Conservation (phyloP, 2,797 vertebrate genomes). For the Falco concolor region DNA sequence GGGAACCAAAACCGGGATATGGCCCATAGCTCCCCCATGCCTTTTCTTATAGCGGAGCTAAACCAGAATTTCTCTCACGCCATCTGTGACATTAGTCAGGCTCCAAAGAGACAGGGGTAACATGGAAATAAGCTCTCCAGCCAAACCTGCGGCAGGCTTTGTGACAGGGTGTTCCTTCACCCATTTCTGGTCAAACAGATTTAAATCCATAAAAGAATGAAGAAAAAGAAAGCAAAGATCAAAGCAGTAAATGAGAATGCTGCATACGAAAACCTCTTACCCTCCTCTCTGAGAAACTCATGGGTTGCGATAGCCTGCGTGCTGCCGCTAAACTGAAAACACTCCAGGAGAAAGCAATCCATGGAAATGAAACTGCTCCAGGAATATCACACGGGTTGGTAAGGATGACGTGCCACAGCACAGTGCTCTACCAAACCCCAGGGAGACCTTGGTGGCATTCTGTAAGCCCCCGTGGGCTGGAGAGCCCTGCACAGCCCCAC, state of each 20-base stretch:
- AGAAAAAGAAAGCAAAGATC: neutral
- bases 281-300: neutral
- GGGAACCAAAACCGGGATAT: neutral
- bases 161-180: neutral
- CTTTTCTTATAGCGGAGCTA: neutral
- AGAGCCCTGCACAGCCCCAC: no score
- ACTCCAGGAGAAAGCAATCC: neutral
- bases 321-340: neutral
- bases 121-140: neutral
- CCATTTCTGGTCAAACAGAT: neutral
- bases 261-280: neutral
- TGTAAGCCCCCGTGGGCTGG: accelerated
- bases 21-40: neutral
- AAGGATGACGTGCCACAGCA: accelerated
- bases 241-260: neutral
- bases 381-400: neutral
- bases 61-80: neutral
- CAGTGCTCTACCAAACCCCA: neutral
- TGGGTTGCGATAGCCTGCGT: neutral
- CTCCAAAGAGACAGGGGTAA: neutral
- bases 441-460: neutral
- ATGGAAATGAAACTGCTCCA: neutral
- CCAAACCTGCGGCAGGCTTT: neutral
- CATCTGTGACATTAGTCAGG: neutral
- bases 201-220: neutral